Conservation (phyloP, 2,888 invertebrate species). For the Phyllotreta striolata region DNA sequence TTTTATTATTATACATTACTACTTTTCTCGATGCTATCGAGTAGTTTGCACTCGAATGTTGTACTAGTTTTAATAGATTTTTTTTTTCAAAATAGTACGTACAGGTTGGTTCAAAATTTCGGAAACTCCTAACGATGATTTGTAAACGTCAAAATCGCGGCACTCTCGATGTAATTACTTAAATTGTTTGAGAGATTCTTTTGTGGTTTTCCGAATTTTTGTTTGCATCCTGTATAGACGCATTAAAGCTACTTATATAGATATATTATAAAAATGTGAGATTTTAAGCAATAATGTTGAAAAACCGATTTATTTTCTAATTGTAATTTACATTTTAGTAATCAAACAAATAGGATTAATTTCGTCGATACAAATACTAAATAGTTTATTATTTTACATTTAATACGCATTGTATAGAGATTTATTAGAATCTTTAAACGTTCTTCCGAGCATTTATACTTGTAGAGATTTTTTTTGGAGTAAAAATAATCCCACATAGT, state of each 20-base stretch:
- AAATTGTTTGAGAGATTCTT: too few relatives aligned
- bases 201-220: too few relatives aligned
- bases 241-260: too few relatives aligned
- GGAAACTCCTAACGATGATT: not conserved
- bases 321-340: too few relatives aligned
- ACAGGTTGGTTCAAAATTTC: conserved; percentile 18
- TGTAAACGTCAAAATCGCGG: not conserved
- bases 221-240: too few relatives aligned
- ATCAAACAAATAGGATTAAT: not conserved
- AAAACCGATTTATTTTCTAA: too few relatives aligned
- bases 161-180: too few relatives aligned
- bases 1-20: conserved; percentile 49
- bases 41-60: conserved; percentile 31
- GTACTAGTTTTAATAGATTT: conserved; percentile 18
- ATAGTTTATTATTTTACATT: not conserved
- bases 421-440: conserved; percentile 7
- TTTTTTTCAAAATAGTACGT: conserved; percentile 9
- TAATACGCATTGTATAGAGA: conserved; percentile 2
- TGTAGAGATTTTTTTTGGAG: conserved; percentile 1
- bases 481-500: conserved; percentile 2
- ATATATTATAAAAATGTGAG: too few relatives aligned
- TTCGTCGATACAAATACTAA: not conserved
- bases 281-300: too few relatives aligned
- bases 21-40: conserved; percentile 57
- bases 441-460: conserved; percentile 9